Conservation (phyloP, 2,888 invertebrate species). For the Drosophila helvetica region DNA sequence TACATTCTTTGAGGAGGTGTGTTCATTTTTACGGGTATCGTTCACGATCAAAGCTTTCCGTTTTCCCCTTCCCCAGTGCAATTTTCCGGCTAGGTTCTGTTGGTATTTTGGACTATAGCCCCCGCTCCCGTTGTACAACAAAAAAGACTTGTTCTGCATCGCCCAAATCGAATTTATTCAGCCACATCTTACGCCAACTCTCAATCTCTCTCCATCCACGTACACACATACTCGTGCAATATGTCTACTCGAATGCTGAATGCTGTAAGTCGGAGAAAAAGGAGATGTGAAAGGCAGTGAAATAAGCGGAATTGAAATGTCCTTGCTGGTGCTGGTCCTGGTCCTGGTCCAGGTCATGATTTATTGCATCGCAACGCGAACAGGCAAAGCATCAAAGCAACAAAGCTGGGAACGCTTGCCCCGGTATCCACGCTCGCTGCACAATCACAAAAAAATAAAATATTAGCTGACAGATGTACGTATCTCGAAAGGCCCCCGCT, state of each 20-base stretch:
- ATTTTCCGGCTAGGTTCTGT: no score
- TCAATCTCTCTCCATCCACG: background rate
- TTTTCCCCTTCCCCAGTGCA: no score
- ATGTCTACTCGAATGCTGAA: no score
- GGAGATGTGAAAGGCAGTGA: slow-evolving; percentile 15
- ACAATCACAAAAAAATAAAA: slow-evolving; percentile 18
- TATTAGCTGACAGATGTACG: slow-evolving; percentile 36
- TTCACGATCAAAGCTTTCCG: no score
- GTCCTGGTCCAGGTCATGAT: slow-evolving; percentile 31
- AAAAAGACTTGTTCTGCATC: background rate
- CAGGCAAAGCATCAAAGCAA: background rate
- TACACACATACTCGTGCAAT: no score
- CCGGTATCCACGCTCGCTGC: background rate
- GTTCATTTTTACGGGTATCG: no score
- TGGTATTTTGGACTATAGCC: no score
- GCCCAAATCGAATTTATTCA: slow-evolving; percentile 36
- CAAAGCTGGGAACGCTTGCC: background rate
- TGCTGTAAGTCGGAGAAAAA: background rate
- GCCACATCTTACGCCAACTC: background rate
- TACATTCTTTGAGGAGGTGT: no score
- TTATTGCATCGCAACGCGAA: slow-evolving; percentile 23
- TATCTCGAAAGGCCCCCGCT: background rate
- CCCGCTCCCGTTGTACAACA: no score
- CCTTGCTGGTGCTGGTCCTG: slow-evolving; percentile 3
- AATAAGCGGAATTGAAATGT: slow-evolving; percentile 38